A percentile compares a stretch with the other conserved stretches of the same genome.
Conservation (phyloP, 2,797 vertebrate genomes). For the Neomorphus geoffroyi region DNA sequence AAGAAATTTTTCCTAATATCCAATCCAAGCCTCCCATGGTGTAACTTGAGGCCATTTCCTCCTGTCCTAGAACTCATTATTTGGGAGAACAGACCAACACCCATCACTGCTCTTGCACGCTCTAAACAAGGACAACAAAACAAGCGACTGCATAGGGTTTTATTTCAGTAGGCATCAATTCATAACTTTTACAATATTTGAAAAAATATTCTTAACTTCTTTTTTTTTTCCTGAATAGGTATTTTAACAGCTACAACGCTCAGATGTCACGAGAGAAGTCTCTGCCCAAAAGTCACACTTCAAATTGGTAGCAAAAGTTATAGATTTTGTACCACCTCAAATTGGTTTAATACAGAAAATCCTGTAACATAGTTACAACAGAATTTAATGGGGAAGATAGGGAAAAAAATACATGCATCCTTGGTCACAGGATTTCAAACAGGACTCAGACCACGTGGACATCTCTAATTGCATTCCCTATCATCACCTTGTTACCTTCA, state of each 20-base stretch:
- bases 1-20: too few relatives aligned
- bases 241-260: not conserved
- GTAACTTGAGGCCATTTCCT: too few relatives aligned
- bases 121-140: not conserved
- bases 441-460: not conserved
- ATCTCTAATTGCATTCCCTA: not conserved
- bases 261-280: not conserved
- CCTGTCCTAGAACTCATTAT: too few relatives aligned
- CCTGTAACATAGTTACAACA: not conserved
- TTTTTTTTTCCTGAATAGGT: not conserved
- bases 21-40: too few relatives aligned
- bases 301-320: not conserved
- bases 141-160: constrained; percentile 18
- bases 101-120: not conserved
- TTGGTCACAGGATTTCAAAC: not conserved
- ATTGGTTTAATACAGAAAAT: not conserved
- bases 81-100: too few relatives aligned
- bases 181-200: not conserved
- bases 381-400: not conserved
- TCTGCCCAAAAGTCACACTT: not conserved
- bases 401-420: not conserved
- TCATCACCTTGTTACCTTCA: not conserved
- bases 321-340: not conserved
- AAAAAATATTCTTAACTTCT: constrained; percentile 12
- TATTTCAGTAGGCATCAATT: constrained; percentile 50